phyloP scores from a whole-genome alignment of 2,113 vertebrate genomes.

The Laticauda laticaudata region DNA sequence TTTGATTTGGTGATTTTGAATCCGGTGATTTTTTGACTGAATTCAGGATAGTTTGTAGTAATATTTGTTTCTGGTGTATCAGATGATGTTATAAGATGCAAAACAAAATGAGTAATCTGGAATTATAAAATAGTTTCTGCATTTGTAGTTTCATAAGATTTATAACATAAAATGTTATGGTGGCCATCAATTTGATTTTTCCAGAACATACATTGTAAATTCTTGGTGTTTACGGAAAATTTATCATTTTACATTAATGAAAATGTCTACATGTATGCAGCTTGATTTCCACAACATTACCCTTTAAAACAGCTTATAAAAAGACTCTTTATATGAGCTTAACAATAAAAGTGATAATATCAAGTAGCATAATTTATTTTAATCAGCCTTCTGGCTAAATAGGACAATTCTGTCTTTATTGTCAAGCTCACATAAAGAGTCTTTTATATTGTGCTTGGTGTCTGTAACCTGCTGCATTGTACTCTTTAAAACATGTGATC shows the following conservation, averaged over 20 bases:
- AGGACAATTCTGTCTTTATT: constrained; percentile 18
- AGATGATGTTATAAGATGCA: constrained; percentile 33
- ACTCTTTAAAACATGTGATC: background rate
- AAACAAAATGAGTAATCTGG: constrained; percentile 62
- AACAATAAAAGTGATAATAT: background rate
- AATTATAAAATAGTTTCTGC: constrained; percentile 60
- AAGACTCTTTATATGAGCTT: no score
- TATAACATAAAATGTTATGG: constrained; percentile 63
- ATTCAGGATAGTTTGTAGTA: background rate
- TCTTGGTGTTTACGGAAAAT: constrained; percentile 64
- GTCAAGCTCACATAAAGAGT: constrained; percentile 6
- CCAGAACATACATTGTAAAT: constrained; percentile 50
- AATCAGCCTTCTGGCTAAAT: constrained; percentile 30
- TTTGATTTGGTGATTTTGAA: no score
- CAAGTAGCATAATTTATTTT: constrained; percentile 41
- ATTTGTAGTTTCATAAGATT: constrained; percentile 41
- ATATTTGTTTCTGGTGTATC: constrained; percentile 43
- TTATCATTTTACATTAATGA: constrained; percentile 60
- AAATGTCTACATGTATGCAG: constrained; percentile 46
- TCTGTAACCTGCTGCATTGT: background rate
- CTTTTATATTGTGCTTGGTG: background rate
- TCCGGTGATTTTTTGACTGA: background rate
- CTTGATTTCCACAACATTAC: constrained; percentile 43
- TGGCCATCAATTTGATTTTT: constrained; percentile 63
- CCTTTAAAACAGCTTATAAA: constrained; percentile 32